Conservation (phyloP, 2,797 vertebrate genomes). For the Kryptopterus vitreolus region DNA sequence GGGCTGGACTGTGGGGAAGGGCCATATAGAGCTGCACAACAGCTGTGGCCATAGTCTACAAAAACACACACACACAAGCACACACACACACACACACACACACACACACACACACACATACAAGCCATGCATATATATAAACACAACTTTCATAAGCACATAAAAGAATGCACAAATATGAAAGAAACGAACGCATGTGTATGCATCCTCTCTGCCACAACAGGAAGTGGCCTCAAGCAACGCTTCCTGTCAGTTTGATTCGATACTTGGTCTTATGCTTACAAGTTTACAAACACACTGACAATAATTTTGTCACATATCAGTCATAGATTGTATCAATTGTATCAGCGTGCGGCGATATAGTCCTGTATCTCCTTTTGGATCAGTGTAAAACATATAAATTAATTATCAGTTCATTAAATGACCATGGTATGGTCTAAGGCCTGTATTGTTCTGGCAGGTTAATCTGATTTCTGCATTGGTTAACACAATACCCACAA, state of each 20-base stretch:
- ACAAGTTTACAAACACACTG: not conserved
- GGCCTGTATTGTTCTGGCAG: not conserved
- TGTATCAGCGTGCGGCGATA: not conserved
- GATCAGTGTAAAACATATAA: not conserved
- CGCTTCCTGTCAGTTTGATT: conserved; percentile 49
- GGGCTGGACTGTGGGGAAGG: conserved; percentile 61
- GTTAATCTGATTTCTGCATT: not conserved
- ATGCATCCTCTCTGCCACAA: conserved; percentile 8
- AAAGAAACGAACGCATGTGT: not conserved
- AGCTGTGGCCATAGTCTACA: conserved; percentile 72
- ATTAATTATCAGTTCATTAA: not conserved
- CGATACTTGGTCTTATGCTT: not conserved
- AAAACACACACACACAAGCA: conserved; percentile 39
- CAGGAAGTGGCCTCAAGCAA: conserved; percentile 49
- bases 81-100: not conserved
- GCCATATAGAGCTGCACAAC: conserved; percentile 76
- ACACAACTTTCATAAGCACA: not conserved
- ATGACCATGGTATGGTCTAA: not conserved
- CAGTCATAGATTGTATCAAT: not conserved
- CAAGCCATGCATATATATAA: conserved; percentile 37
- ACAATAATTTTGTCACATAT: not conserved
- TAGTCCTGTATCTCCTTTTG: not conserved
- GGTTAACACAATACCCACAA: not conserved
- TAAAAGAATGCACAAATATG: not conserved
- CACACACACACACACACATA: conserved; percentile 52